Percentiles rank a stretch among this genome's conserved stretches.
phyloP scores from a whole-genome alignment of 2,888 invertebrate genomes.

The Plagodis dolabraria region DNA sequence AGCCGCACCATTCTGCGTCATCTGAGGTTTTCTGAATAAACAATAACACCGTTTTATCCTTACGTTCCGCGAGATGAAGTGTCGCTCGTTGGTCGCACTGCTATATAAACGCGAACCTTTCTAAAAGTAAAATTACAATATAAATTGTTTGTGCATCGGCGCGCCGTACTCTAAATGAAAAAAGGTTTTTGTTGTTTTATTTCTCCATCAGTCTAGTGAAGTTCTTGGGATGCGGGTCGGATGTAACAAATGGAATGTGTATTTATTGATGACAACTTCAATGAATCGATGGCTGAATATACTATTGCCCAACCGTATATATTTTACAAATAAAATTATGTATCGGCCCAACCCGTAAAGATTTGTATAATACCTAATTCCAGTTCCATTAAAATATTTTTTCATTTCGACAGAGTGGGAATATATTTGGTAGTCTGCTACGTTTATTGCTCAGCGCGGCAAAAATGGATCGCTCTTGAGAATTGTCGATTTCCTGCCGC shows the following conservation, averaged over 20 bases:
- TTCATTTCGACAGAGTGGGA: too few relatives aligned
- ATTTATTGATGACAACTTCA: conserved; percentile 16
- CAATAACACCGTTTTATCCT: conserved; percentile 14
- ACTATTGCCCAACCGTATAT: conserved; percentile 5
- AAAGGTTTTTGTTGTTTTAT: conserved; percentile 18
- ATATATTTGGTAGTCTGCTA: too few relatives aligned
- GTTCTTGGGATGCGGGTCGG: conserved; percentile 3
- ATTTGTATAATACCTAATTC: too few relatives aligned
- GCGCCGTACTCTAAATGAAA: conserved; percentile 18
- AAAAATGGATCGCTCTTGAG: too few relatives aligned
- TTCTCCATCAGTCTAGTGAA: conserved; percentile 7
- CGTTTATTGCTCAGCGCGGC: too few relatives aligned
- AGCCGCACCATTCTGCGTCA: conserved; percentile 33
- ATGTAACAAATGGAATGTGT: conserved; percentile 11
- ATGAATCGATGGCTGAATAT: conserved; percentile 12
- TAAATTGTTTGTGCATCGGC: conserved; percentile 20
- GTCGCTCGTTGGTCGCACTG: background rate
- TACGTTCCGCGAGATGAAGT: conserved; percentile 3
- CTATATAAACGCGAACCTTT: background rate
- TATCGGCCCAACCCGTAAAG: background rate
- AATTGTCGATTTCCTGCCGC: too few relatives aligned
- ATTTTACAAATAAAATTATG: conserved; percentile 1
- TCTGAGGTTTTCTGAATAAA: conserved; percentile 36
- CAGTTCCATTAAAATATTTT: too few relatives aligned
- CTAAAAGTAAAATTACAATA: conserved; percentile 14